Evolutionary conservation across 2,797 vertebrate genomes (phyloP).

Genomic region (Crenuchus spilurus): DNA sequence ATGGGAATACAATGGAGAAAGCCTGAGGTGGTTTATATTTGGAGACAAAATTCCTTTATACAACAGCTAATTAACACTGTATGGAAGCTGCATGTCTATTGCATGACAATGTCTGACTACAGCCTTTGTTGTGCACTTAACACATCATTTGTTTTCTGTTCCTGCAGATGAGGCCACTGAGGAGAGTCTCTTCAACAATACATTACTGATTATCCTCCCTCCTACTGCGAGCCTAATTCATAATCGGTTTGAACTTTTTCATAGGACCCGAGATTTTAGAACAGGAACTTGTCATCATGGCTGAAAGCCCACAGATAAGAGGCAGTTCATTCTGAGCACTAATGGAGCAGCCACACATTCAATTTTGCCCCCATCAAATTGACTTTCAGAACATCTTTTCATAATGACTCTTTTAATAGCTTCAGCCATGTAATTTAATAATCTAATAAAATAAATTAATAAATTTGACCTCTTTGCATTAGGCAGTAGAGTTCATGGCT

Average conservation of each 20-base stretch:
- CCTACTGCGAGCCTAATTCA: neutral
- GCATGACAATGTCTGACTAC: neutral
- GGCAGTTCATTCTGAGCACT: slow-evolving; percentile 15
- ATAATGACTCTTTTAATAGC: slow-evolving; percentile 4
- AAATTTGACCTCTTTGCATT: neutral
- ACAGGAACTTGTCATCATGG: slow-evolving; percentile 14
- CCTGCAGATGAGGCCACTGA: neutral
- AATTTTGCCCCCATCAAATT: neutral
- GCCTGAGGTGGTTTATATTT: neutral
- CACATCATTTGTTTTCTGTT: neutral
- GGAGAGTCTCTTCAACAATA: neutral
- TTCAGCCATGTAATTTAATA: neutral
- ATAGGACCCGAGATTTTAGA: slow-evolving; percentile 1
- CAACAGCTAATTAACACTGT: neutral
- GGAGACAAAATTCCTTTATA: neutral
- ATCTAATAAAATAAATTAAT: neutral
- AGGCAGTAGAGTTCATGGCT: too few relatives aligned
- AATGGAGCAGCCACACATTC: slow-evolving; percentile 3
- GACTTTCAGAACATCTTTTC: neutral
- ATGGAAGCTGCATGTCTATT: neutral
- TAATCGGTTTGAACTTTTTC: slow-evolving; percentile 8
- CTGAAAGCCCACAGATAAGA: slow-evolving; percentile 32
- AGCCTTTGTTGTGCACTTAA: neutral
- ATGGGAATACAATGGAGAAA: neutral
- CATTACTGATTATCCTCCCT: neutral